Conservation (phyloP, 2,888 invertebrate genomes). For the Tupiocoris notatus region DNA sequence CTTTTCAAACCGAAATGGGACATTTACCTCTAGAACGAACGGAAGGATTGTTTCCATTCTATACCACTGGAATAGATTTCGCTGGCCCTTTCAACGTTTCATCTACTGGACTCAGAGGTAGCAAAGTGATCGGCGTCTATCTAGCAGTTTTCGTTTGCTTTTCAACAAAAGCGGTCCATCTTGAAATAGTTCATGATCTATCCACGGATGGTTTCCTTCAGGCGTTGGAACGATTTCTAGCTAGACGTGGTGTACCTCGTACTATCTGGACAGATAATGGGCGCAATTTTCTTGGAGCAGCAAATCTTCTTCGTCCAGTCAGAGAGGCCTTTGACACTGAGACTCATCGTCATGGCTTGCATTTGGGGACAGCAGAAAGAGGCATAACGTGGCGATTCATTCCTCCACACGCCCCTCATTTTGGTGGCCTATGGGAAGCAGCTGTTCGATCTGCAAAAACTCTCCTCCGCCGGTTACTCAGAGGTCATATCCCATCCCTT, state of each 20-base stretch:
- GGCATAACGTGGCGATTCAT: constrained; percentile 25
- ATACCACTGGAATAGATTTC: neutral
- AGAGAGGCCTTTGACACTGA: too few relatives aligned
- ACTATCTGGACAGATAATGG: neutral
- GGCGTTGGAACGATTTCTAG: neutral
- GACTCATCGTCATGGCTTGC: neutral
- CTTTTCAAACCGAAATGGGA: constrained; percentile 4
- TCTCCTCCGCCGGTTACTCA: too few relatives aligned
- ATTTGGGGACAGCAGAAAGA: too few relatives aligned
- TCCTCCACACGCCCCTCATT: constrained; percentile 11
- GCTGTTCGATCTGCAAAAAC: constrained; percentile 19
- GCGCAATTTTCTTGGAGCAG: neutral
- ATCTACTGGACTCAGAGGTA: neutral
- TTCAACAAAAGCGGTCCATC: neutral
- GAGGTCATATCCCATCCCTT: too few relatives aligned
- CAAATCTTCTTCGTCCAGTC: neutral
- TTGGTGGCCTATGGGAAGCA: constrained; percentile 34
- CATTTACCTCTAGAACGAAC: neutral
- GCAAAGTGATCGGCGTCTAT: neutral
- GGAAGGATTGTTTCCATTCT: neutral
- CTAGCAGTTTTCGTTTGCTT: neutral
- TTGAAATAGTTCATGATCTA: neutral
- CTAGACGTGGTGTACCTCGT: neutral
- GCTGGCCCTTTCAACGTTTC: neutral
- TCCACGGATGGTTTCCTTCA: neutral